These are phyloP conservation scores for Bradypodion ventrale DNA, from an alignment of 2,797 vertebrate genomes.

Conservation along the genomic window DNA sequence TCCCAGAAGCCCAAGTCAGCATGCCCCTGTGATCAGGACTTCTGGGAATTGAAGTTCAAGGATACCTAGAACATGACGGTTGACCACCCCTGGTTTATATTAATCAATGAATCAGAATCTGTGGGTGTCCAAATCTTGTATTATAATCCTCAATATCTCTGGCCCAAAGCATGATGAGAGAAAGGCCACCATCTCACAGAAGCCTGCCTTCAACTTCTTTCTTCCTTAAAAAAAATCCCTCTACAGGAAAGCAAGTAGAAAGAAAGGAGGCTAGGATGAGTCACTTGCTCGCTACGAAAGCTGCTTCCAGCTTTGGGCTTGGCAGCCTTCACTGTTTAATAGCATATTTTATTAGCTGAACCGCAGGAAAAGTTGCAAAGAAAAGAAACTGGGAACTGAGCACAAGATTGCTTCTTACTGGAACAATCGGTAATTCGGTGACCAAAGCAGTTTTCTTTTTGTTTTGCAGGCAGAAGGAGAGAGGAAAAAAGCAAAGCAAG, in stretches of 20 bases:
- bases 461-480: slow-evolving; percentile 36
- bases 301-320: slow-evolving; percentile 49
- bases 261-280: slow-evolving; percentile 47
- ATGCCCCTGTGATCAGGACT: too few relatives aligned
- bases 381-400: slow-evolving; percentile 23
- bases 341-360: slow-evolving; percentile 37
- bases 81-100: too few relatives aligned
- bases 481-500: too few relatives aligned
- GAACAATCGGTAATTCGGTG: slow-evolving; percentile 45
- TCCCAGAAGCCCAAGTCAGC: too few relatives aligned
- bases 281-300: slow-evolving; percentile 56
- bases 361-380: slow-evolving; percentile 50
- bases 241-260: slow-evolving; percentile 35
- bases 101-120: too few relatives aligned
- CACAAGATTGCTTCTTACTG: slow-evolving; percentile 6
- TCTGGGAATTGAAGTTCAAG: too few relatives aligned
- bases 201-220: background rate
- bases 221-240: slow-evolving; percentile 10
- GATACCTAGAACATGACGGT: too few relatives aligned
- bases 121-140: too few relatives aligned
- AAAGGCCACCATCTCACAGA: background rate
- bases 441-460: slow-evolving; percentile 42
- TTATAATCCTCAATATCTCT: too few relatives aligned
- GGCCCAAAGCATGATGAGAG: too few relatives aligned
- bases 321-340: slow-evolving; percentile 50